Percentiles rank a stretch among this genome's conserved stretches.
Evolutionary conservation across 1,140 invertebrate genomes (phyloP).

Genomic region (Drosophila obscura): DNA sequence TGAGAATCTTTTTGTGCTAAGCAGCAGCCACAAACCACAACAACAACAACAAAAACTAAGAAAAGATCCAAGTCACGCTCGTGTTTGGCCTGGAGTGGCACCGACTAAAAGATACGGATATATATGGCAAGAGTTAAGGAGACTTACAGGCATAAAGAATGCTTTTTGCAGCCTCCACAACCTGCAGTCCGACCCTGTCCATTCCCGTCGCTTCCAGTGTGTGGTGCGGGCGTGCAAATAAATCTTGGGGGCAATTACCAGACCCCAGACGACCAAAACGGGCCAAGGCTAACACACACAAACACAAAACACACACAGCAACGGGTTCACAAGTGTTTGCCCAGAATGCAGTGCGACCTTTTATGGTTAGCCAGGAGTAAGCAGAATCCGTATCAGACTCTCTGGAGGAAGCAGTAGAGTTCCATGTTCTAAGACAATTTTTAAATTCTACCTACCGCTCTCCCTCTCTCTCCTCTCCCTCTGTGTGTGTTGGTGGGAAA

Average conservation of each 20-base stretch:
- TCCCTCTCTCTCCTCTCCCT: no score
- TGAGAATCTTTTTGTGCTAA: constrained; percentile 69
- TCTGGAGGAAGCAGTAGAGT: constrained; percentile 1
- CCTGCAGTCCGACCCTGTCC: no score
- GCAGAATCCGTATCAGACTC: constrained; percentile 12
- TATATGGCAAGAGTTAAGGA: constrained; percentile 41
- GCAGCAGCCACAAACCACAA: constrained; percentile 1
- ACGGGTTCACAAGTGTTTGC: constrained; percentile 59
- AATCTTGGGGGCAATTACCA: constrained; percentile 75
- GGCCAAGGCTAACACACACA: constrained; percentile 50
- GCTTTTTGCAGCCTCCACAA: constrained; percentile 32
- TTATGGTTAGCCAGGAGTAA: constrained; percentile 43
- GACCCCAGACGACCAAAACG: constrained; percentile 47
- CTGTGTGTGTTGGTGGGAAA: constrained; percentile 3
- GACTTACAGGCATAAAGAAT: constrained; percentile 42
- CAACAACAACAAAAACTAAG: neutral
- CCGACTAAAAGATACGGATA: constrained; percentile 12
- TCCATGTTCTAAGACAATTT: constrained; percentile 53
- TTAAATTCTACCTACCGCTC: constrained; percentile 51
- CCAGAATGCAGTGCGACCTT: constrained; percentile 59
- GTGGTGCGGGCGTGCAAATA: constrained; percentile 73
- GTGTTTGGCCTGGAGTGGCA: constrained; percentile 50
- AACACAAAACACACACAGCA: constrained; percentile 2
- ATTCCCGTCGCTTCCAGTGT: neutral
- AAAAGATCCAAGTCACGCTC: constrained; percentile 69